Evolutionary conservation across 2,888 invertebrate species (phyloP), one percentile per base, ranked within the genome.

Genomic region (Cantharis lateralis): DNA sequence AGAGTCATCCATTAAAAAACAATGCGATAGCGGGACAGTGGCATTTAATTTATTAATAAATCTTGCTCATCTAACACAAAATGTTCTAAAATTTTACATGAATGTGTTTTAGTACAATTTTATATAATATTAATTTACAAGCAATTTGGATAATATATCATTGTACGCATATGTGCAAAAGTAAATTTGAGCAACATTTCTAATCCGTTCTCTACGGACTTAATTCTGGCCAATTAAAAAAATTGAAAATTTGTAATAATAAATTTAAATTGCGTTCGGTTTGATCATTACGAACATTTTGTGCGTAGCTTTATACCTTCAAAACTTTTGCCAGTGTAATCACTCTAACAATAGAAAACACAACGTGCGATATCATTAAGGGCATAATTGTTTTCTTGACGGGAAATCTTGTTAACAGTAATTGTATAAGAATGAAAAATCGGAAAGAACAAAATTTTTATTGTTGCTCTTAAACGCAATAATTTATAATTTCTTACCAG

Each of bases 1-100:
- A 48, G 48, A 48, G 48, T 48, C 48, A 48, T 48, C 48, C 48
- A 48, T 48, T 48, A 48, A 48, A 48, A 48, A 48, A 48, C 48
- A 48, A 48, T 48, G 48, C n/a, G 48, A 48, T 48, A 48, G 48
- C 48, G 48, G 48, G 48, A 48, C 48, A 48, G 48, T 48, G n/a
- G 48, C n/a, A n/a, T 48, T 48, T 48, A 48, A 79, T 32, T 78
- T 62, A 74, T 68, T 48, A 18, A 74, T 66, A 73, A 68, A 64
- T 62, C 62, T 26, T 73, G 69, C 73, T 73, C 48, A 28, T 62
- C 61, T 63, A 71, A 71, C 71, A 16, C 63, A 63, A 63, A 71
- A 71, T 63, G 63, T 71, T 24, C 62, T 63, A 26, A 63, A 66
- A 15, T 63, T 71, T 16, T 24, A 26, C 26, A 71, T 63, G 28